These are phyloP conservation scores for Crepidodera aurea DNA, from an alignment of 2,888 invertebrate genomes.

Conservation along the genomic window DNA sequence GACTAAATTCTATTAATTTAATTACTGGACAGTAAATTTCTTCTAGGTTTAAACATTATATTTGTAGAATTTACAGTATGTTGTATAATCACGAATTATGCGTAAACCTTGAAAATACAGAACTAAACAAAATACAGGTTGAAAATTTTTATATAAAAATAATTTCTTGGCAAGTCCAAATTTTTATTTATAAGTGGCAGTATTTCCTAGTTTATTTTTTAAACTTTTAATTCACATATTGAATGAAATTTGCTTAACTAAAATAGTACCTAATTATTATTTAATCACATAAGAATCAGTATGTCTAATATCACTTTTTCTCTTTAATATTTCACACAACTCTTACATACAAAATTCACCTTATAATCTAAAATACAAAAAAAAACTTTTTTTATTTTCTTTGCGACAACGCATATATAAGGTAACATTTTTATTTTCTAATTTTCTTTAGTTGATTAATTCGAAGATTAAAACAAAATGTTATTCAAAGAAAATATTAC, in stretches of 20 bases:
- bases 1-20: not conserved
- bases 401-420: not conserved
- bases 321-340: not conserved
- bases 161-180: not conserved
- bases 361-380: not conserved
- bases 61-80: not conserved
- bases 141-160: too few species aligned
- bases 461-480: too few species aligned
- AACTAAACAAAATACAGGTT: not conserved
- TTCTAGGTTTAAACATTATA: not conserved
- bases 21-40: not conserved
- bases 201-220: too few species aligned
- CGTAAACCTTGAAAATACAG: not conserved
- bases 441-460: not conserved
- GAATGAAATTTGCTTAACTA: not conserved
- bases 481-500: too few species aligned
- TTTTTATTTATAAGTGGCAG: not conserved
- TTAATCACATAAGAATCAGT: slow-evolving; percentile 3
- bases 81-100: too few species aligned
- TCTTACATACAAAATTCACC: not conserved
- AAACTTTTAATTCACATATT: not conserved
- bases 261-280: not conserved
- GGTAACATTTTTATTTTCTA: not conserved
- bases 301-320: slow-evolving; percentile 11
- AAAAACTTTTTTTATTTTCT: not conserved